Evolutionary conservation across 2,113 vertebrate genomes (phyloP), one percentile per base, ranked within the genome.

Genomic region (Cyprinus carpio): DNA sequence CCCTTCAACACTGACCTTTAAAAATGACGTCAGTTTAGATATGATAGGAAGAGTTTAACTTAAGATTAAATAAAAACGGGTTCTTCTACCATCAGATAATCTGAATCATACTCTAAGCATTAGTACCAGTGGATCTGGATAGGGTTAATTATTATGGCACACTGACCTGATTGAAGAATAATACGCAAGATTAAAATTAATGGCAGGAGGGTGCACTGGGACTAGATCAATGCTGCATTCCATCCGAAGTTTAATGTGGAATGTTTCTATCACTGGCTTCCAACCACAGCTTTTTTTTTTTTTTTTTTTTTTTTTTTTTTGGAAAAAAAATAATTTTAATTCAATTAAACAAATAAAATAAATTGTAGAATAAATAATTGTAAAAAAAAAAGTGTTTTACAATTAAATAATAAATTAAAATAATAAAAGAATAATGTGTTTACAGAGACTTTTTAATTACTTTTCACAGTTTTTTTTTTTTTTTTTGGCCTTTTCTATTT

Each of bases 101-200:
- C 51, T 58, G 12, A 37, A 58, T 20, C 25, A 46, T 25, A 49
- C 74, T 46, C 46, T 37, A 77, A 77, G 31, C 29, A 56, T 77
- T 34, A 34, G 49, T 77, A 58, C 29, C 34, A 40, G 40, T 12
- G 43, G 10, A 12, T 46, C 43, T 46, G 43, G 43, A 46, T 37
- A 71, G 6, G 40, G 72, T 75, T 62, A 3, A 79, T 79, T 79
- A 27, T 64, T 81, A 81, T 81, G 78, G 78, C 43, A 75, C 43
- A 34, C 27, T 65, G 27, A 77, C 43, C 25, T 46, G 34, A 74
- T 51, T 31, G 6, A 56, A 65, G 51, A 72, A 31, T 16, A 31
- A 58, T 20, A 54, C 13, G 13, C 18, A 3, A 56, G 75, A 56
- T 71, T 71, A 71, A 71, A 54, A 79, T 18, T 80, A 10, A 34